phyloP scores from a whole-genome alignment of 2,888 invertebrate genomes.

The Alentia gelatinosa region DNA sequence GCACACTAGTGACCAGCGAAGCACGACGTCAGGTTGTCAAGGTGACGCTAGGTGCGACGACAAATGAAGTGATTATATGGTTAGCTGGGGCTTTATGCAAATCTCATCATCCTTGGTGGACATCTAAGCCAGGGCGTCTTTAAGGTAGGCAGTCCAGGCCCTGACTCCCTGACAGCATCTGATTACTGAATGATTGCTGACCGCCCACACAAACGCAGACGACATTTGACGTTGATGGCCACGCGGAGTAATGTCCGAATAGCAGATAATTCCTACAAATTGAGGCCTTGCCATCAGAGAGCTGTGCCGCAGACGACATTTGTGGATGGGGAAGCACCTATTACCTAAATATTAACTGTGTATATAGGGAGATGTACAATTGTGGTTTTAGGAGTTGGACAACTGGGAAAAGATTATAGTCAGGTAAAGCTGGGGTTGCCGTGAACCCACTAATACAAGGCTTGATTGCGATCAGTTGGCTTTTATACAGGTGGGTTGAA shows the following conservation, averaged over 20 bases:
- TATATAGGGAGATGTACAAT: no score
- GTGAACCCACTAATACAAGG: neutral
- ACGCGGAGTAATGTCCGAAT: neutral
- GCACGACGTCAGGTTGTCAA: neutral
- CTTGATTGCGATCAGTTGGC: neutral
- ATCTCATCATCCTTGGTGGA: neutral
- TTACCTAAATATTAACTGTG: no score
- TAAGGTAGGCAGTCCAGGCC: neutral
- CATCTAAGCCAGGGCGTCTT: neutral
- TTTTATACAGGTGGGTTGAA: neutral
- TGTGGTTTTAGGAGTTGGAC: neutral
- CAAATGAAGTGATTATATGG: slow-evolving; percentile 42
- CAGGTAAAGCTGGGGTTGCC: neutral
- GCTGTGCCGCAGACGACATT: neutral
- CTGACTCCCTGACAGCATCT: neutral
- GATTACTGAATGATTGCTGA: neutral
- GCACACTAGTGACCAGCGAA: neutral
- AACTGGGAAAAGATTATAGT: neutral
- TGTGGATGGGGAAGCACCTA: neutral
- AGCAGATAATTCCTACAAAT: neutral
- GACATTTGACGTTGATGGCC: neutral
- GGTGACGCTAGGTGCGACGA: neutral
- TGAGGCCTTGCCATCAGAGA: neutral
- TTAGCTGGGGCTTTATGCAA: slow-evolving; percentile 28
- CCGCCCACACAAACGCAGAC: neutral